These are phyloP conservation scores for Trogon melanurus DNA, from an alignment of 2,113 vertebrate genomes.

Conservation along the genomic window DNA sequence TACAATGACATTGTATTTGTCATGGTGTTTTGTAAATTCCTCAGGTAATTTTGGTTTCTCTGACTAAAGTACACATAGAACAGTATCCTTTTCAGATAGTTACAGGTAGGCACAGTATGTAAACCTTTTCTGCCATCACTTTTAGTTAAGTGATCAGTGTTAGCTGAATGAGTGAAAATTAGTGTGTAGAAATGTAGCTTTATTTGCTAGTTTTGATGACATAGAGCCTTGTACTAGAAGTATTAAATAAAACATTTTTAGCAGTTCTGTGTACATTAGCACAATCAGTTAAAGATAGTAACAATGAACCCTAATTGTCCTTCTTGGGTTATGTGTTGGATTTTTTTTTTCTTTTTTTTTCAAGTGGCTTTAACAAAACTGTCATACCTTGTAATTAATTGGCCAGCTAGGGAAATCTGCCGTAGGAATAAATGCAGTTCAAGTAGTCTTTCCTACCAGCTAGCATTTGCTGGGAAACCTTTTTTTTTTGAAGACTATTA, in stretches of 20 bases:
- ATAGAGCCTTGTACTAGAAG: background rate
- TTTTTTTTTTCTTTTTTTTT: background rate
- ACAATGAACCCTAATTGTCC: conserved; percentile 63
- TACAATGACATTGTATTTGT: background rate
- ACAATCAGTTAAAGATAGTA: conserved; percentile 24
- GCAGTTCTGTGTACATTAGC: background rate
- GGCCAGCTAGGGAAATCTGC: conserved; percentile 89
- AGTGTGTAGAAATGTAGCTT: background rate
- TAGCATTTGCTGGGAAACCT: conserved; percentile 77
- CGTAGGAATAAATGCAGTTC: conserved; percentile 81
- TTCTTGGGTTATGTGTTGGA: background rate
- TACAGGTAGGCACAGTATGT: background rate
- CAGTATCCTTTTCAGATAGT: background rate
- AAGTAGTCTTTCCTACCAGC: conserved; percentile 76
- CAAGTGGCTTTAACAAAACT: conserved; percentile 68
- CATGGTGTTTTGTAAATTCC: background rate
- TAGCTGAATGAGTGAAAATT: background rate
- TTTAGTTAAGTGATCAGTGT: background rate
- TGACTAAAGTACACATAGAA: background rate
- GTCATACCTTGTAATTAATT: conserved; percentile 86
- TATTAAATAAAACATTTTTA: conserved; percentile 30
- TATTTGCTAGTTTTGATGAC: background rate
- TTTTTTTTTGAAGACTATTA: conserved; percentile 74
- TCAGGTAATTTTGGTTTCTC: background rate
- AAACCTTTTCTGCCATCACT: background rate